A percentile compares a stretch with the other conserved stretches of the same genome.
Evolutionary conservation across 2,797 vertebrate species (phyloP).

Genomic region (Propithecus deckenii): DNA sequence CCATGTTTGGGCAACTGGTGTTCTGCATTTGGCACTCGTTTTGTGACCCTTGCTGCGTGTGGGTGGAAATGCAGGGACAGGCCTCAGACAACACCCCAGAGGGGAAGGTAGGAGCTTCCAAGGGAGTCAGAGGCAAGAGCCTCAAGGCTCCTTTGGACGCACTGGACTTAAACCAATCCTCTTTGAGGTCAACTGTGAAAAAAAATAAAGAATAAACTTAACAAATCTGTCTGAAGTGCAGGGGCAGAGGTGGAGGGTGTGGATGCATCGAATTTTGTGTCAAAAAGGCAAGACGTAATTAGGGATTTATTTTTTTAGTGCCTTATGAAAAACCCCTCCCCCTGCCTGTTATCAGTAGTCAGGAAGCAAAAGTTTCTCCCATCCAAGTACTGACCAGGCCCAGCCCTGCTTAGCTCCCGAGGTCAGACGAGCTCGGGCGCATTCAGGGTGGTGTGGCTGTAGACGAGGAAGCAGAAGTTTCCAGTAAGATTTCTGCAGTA

Average conservation of each 20-base stretch:
- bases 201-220: not conserved
- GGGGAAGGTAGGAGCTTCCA: too few relatives aligned
- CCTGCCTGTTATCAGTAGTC: rapidly evolving
- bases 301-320: too few relatives aligned
- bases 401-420: too few relatives aligned
- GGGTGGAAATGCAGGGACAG: rapidly evolving
- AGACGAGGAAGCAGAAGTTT: not conserved
- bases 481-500: rapidly evolving
- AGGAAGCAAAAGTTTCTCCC: not conserved
- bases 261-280: not conserved
- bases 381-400: too few relatives aligned
- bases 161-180: not conserved
- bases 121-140: not conserved
- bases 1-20: rapidly evolving
- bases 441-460: too few relatives aligned
- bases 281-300: not conserved
- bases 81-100: not conserved
- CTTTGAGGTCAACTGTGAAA: not conserved
- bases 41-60: rapidly evolving
- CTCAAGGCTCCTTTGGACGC: not conserved
- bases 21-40: rapidly evolving
- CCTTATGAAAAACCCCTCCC: not conserved
- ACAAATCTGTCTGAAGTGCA: too few relatives aligned
- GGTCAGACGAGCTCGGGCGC: too few relatives aligned
- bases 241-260: not conserved